Base-by-base conservation (phyloP, 2,797 vertebrate species). In the Merluccius polli region DNA sequence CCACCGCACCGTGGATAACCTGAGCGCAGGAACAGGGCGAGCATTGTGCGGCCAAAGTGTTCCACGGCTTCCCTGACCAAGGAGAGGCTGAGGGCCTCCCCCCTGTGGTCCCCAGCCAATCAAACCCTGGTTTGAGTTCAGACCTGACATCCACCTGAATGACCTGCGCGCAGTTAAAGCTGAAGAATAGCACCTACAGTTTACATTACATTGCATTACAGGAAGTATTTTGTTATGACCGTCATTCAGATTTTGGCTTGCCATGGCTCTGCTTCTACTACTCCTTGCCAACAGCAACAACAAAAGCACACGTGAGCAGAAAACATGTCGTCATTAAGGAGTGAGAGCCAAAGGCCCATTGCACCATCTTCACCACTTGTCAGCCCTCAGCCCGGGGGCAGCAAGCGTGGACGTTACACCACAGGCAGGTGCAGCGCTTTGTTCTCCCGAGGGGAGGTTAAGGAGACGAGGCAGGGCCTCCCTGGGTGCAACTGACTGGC, bases 381-480 rank as follows among this genome's bases (percentile, higher is more conserved):
- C 48, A 52, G 48, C 48, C 18, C 21, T 21, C 4, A 21, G 48
- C 16, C 21, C 21, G 0, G 21, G 48, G 87, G 79, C 85, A 82
- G 83, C 81, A 83, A 71, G 36, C 78, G 78, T 83, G 85, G 48
- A 52, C 18, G 21, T 21, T 52, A 52, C 48, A 21, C 48, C 48
- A 21, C 75, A 83, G 92, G 88, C 88, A 92, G 93, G 92, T 93
- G 93, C 83, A 91, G 94, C 92, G 93, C 83, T 82, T 73, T 21
- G 74, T 85, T 90, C 93, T 92, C 91, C 89, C 82, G 89, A 89
- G 88, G 92, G 92, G 92, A 94, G 90, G 82, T 94, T 94, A 94
- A 93, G 87, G 83, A 90, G 87, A 87, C 35, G 41, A 90, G 85
- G 81, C 90, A 90, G 77, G 75, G 82, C 75, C 89, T 91, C 89